These are phyloP conservation scores for Sebastes kiyomatsui DNA, from an alignment of 2,797 vertebrate species.

Conservation along the genomic window DNA sequence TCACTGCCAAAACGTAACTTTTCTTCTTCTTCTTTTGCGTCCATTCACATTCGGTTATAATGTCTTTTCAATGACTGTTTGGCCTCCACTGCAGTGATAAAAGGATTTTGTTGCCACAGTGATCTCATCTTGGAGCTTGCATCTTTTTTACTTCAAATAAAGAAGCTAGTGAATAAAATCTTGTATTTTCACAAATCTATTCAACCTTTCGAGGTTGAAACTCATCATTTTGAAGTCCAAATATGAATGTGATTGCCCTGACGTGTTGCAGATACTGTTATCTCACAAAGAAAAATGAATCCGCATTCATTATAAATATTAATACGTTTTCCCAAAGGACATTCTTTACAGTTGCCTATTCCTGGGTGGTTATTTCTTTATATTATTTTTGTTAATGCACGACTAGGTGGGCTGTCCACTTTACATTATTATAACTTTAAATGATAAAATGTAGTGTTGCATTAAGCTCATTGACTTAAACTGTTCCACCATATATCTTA, in stretches of 20 bases:
- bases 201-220: not conserved
- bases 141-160: not conserved
- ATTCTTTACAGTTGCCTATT: not conserved
- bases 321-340: not conserved
- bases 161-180: not conserved
- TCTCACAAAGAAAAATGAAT: conserved; percentile 9
- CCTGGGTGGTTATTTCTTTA: not conserved
- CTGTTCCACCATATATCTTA: not conserved
- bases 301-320: not conserved
- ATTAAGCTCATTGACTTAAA: not conserved
- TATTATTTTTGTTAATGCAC: not conserved
- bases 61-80: conserved; percentile 4
- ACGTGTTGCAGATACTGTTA: not conserved
- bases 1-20: not conserved
- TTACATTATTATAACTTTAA: not conserved
- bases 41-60: not conserved
- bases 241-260: not conserved
- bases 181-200: not conserved
- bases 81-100: not conserved
- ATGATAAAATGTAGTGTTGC: not conserved
- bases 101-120: not conserved
- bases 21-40: not conserved
- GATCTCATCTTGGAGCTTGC: not conserved
- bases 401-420: not conserved
- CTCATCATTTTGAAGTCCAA: not conserved